Conservation (phyloP, 2,113 vertebrate genomes). For the Pterophyllum scalare region DNA sequence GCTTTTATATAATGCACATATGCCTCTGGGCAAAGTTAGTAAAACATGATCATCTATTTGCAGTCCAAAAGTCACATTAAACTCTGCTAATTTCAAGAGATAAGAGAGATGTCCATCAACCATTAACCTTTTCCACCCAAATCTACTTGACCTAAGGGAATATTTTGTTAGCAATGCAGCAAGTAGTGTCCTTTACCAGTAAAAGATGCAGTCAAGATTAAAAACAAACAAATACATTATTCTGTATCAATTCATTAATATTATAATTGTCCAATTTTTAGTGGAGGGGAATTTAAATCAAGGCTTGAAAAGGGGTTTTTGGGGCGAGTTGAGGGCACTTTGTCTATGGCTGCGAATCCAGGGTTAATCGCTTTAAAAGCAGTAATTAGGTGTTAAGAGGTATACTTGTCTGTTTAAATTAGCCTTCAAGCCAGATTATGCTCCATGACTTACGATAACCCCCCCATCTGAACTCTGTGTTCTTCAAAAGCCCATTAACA, state of each 20-base stretch:
- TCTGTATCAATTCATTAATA: neutral
- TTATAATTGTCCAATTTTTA: conserved; percentile 1
- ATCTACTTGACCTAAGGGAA: conserved; percentile 33
- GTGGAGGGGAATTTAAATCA: conserved; percentile 15
- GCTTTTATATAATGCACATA: conserved; percentile 21
- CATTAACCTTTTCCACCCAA: conserved; percentile 31
- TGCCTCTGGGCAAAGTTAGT: neutral
- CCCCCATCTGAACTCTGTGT: conserved; percentile 41
- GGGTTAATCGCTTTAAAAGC: conserved; percentile 80
- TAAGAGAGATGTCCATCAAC: conserved; percentile 24
- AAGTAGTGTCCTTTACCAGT: conserved; percentile 11
- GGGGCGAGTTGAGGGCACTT: conserved; percentile 59
- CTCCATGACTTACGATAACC: conserved; percentile 67
- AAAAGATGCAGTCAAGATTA: neutral
- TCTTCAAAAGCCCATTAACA: conserved; percentile 39
- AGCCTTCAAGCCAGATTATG: conserved; percentile 66
- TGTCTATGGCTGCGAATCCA: conserved; percentile 70
- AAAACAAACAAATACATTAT: neutral
- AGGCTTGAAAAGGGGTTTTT: conserved; percentile 54
- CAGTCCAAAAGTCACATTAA: conserved; percentile 7
- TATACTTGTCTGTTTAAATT: conserved; percentile 78
- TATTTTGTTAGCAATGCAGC: conserved; percentile 29
- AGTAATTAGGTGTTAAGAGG: conserved; percentile 81
- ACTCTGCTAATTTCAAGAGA: conserved; percentile 16
- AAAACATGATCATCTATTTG: conserved; percentile 3